These are phyloP conservation scores for Eupeodes luniger DNA, from an alignment of 2,888 invertebrate species.

Conservation along the genomic window DNA sequence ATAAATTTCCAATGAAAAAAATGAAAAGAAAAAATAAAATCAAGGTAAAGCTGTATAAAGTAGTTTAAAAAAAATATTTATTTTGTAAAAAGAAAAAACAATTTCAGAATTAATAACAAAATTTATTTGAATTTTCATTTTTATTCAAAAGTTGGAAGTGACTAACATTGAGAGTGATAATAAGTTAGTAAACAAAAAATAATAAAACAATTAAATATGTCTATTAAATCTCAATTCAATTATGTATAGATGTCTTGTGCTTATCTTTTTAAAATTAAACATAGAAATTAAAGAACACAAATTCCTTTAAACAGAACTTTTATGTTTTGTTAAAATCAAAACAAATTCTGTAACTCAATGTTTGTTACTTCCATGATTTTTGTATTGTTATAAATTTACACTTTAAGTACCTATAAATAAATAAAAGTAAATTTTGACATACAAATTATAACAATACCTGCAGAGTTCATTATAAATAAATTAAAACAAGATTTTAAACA, in stretches of 20 bases:
- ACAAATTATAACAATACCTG: slow-evolving; percentile 57
- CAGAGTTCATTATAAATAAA: slow-evolving; percentile 38
- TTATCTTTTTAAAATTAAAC: slow-evolving; percentile 3
- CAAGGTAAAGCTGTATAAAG: slow-evolving; percentile 18
- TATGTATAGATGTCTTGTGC: slow-evolving; percentile 10
- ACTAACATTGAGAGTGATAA: not conserved
- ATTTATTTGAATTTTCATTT: not conserved
- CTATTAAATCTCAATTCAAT: slow-evolving; percentile 9
- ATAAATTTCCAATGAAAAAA: slow-evolving; percentile 28
- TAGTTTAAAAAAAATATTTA: slow-evolving; percentile 7
- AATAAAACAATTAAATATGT: not conserved
- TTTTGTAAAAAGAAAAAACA: slow-evolving; percentile 15
- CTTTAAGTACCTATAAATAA: slow-evolving; percentile 71
- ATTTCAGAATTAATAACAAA: not conserved
- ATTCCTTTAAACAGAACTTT: not conserved
- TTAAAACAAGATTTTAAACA: not conserved
- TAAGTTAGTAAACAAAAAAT: not conserved
- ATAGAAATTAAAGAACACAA: not conserved
- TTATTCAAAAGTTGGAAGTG: not conserved
- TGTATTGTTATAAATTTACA: slow-evolving; percentile 50
- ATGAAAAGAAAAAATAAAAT: not conserved
- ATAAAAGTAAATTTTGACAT: slow-evolving; percentile 52
- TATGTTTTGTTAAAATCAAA: not conserved
- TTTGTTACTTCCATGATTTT: slow-evolving; percentile 2
- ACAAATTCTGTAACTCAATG: not conserved